Percentiles rank a stretch among this genome's conserved stretches.
phyloP scores from a whole-genome alignment of 2,888 invertebrate genomes.

The Macrosoma leucophasiata region DNA sequence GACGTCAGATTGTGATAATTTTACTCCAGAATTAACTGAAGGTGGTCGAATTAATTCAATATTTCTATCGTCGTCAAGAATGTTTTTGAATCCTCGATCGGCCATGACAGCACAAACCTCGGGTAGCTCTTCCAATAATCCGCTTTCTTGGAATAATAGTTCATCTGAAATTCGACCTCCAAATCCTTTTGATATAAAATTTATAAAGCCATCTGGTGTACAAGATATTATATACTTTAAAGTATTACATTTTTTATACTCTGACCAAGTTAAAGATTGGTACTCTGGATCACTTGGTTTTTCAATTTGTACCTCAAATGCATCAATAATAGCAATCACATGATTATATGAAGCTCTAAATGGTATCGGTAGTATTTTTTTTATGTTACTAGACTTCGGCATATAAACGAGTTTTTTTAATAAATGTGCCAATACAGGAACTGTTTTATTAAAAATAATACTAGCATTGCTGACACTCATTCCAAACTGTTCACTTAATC shows the following conservation, averaged over 20 bases:
- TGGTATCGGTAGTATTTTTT: slow-evolving; percentile 12
- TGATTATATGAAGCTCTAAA: slow-evolving; percentile 9
- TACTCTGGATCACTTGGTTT: slow-evolving; percentile 29
- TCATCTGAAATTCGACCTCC: slow-evolving; percentile 29
- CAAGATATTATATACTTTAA: slow-evolving; percentile 33
- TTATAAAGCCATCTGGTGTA: slow-evolving; percentile 36
- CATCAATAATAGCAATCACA: slow-evolving; percentile 29
- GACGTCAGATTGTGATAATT: slow-evolving; percentile 7
- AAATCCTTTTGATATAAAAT: slow-evolving; percentile 36
- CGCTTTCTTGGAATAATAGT: slow-evolving; percentile 13
- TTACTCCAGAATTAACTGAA: slow-evolving; percentile 5
- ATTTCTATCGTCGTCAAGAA: slow-evolving; percentile 2
- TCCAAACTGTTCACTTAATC: slow-evolving; percentile 13
- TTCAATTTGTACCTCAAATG: slow-evolving; percentile 34
- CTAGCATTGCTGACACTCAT: slow-evolving; percentile 15
- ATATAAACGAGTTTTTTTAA: slow-evolving; percentile 8
- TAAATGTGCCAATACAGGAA: slow-evolving; percentile 10
- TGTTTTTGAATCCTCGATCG: slow-evolving; percentile 9
- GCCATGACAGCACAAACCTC: slow-evolving; percentile 7
- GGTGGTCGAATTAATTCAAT: slow-evolving; percentile 9
- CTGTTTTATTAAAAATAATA: slow-evolving; percentile 14
- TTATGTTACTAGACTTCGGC: slow-evolving; percentile 6
- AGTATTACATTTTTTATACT: slow-evolving; percentile 38
- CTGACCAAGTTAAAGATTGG: slow-evolving; percentile 33
- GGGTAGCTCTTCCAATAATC: slow-evolving; percentile 5